Evolutionary conservation across 2,888 invertebrate species (phyloP).

Genomic region (Didymodactylos carnosus): DNA sequence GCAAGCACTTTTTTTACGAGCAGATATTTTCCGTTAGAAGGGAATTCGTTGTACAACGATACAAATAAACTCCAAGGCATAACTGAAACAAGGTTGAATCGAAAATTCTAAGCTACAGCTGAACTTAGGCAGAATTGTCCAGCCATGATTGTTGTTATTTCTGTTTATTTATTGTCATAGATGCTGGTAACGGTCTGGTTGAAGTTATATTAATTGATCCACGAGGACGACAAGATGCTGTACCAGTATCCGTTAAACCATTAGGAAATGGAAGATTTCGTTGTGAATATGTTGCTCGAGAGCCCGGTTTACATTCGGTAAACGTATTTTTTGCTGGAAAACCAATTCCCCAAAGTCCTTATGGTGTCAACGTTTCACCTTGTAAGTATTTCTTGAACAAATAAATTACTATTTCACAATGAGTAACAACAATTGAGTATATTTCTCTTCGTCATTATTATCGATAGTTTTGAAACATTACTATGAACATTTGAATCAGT

Average conservation of each 20-base stretch:
- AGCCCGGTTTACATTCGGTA: slow-evolving; percentile 57
- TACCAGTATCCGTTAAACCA: slow-evolving; percentile 37
- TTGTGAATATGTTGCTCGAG: slow-evolving; percentile 56
- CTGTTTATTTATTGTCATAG: slow-evolving; percentile 29
- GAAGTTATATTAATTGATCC: slow-evolving; percentile 64
- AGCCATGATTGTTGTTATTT: no score
- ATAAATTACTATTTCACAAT: not conserved
- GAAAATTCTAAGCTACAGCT: no score
- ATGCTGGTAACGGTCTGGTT: slow-evolving; percentile 58
- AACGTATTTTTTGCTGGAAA: slow-evolving; percentile 51
- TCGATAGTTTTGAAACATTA: no score
- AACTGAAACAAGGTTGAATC: no score
- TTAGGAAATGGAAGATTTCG: slow-evolving; percentile 46
- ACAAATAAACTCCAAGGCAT: no score
- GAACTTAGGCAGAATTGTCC: no score
- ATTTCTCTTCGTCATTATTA: no score
- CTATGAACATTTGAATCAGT: no score
- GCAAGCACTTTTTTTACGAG: no score
- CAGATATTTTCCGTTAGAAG: no score
- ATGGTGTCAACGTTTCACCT: slow-evolving; percentile 54
- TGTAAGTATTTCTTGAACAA: slow-evolving; percentile 23
- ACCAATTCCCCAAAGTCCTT: slow-evolving; percentile 60
- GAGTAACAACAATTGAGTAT: not conserved
- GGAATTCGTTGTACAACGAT: no score
- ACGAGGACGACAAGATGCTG: slow-evolving; percentile 52